A percentile compares a stretch with the other conserved stretches of the same genome.
Evolutionary conservation across 1,140 invertebrate species (phyloP).

Genomic region (Megathymus violae): DNA sequence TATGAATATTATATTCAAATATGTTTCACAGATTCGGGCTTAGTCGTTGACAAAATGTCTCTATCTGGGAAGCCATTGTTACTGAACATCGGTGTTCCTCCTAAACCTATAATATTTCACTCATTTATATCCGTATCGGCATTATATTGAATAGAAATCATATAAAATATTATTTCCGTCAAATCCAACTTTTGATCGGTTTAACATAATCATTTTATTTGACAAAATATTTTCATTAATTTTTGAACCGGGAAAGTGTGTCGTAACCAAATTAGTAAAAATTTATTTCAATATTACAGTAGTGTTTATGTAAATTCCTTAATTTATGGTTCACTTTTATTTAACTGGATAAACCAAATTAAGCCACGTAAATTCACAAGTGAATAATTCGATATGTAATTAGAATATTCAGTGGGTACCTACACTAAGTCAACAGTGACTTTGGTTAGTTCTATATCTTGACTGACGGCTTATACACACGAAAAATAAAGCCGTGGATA

Average conservation of each 20-base stretch:
- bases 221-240: constrained; percentile 13
- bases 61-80: constrained; percentile 41
- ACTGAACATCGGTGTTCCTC: constrained; percentile 34
- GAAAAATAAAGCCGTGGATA: too few relatives aligned
- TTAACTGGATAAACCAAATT: too few relatives aligned
- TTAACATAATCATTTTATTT: constrained; percentile 10
- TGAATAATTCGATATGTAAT: too few relatives aligned
- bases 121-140: constrained; percentile 42
- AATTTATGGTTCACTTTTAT: neutral
- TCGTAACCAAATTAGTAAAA: constrained; percentile 2
- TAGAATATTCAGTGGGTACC: too few relatives aligned
- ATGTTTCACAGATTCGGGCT: constrained; percentile 14
- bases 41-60: constrained; percentile 46
- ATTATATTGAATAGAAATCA: constrained; percentile 43
- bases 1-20: constrained; percentile 29
- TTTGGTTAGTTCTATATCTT: too few relatives aligned
- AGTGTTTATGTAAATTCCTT: neutral
- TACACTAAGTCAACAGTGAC: too few relatives aligned
- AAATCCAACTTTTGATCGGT: neutral
- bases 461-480: too few relatives aligned
- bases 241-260: constrained; percentile 12
- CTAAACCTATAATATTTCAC: constrained; percentile 40
- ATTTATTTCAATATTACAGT: constrained; percentile 6
- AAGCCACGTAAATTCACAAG: too few relatives aligned
- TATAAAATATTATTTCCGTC: constrained; percentile 32